phyloP scores from a whole-genome alignment of 2,113 vertebrate species.

The Lipophrys pholis region DNA sequence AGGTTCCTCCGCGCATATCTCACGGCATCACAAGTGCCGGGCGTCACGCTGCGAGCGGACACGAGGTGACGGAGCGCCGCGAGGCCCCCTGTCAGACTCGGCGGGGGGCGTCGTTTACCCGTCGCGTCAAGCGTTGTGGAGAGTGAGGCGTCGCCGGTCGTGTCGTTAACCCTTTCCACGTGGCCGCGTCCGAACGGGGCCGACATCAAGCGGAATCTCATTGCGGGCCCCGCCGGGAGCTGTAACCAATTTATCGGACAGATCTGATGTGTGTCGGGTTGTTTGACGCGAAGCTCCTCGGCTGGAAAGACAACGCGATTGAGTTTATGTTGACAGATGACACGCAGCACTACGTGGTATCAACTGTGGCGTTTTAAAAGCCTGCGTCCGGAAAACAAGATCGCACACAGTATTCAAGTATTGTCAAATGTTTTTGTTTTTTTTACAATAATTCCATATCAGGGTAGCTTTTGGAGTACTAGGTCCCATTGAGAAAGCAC shows the following conservation, averaged over 20 bases:
- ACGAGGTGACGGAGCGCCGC: slow-evolving; percentile 56
- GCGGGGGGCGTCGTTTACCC: slow-evolving; percentile 55
- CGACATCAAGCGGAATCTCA: slow-evolving; percentile 8
- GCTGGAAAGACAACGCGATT: neutral
- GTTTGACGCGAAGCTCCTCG: neutral
- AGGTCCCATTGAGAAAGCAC: too few relatives aligned
- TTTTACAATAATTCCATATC: too few relatives aligned
- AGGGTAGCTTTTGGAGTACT: too few relatives aligned
- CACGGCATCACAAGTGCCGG: slow-evolving; percentile 52
- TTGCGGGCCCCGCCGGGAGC: slow-evolving; percentile 1
- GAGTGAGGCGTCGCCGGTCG: slow-evolving; percentile 33
- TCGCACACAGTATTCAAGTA: too few relatives aligned
- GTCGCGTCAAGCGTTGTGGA: slow-evolving; percentile 43
- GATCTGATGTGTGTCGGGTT: neutral
- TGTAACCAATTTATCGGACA: slow-evolving; percentile 34
- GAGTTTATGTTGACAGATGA: too few relatives aligned
- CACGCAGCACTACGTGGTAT: too few relatives aligned
- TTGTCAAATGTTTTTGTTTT: too few relatives aligned
- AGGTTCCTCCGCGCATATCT: slow-evolving; percentile 38
- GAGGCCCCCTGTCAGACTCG: slow-evolving; percentile 61
- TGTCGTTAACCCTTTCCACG: slow-evolving; percentile 60
- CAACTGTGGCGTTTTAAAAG: too few relatives aligned
- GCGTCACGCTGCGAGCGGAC: slow-evolving; percentile 49
- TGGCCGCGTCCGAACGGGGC: slow-evolving; percentile 33
- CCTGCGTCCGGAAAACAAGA: too few relatives aligned